Percentiles rank a stretch among this genome's conserved stretches.
phyloP scores from a whole-genome alignment of 2,797 vertebrate species.

The Mormyrus hasselquistii region DNA sequence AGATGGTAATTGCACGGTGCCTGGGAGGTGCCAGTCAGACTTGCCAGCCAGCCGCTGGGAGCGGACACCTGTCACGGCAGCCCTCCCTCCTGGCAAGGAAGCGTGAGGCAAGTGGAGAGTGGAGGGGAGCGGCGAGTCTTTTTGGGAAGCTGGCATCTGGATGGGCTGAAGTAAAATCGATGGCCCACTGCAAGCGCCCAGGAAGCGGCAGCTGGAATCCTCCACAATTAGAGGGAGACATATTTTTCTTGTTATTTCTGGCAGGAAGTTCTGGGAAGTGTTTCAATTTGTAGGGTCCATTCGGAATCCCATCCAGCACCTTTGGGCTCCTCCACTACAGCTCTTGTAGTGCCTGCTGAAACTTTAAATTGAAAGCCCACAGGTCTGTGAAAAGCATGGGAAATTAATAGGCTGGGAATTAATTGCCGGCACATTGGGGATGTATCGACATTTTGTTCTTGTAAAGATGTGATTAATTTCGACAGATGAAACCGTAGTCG shows the following conservation, averaged over 20 bases:
- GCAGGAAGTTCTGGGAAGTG: slow-evolving; percentile 8
- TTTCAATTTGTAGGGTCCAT: not conserved
- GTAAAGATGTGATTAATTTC: slow-evolving; percentile 61
- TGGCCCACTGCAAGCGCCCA: slow-evolving; percentile 34
- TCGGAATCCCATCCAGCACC: not conserved
- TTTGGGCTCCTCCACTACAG: slow-evolving; percentile 45
- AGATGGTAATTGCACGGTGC: slow-evolving; percentile 8
- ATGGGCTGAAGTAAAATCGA: slow-evolving; percentile 9
- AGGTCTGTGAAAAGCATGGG: slow-evolving; percentile 41
- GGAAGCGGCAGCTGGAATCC: slow-evolving; percentile 32
- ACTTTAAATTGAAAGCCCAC: slow-evolving; percentile 49
- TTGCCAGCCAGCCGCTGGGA: not conserved
- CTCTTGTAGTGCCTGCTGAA: slow-evolving; percentile 44
- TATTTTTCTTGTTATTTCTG: slow-evolving; percentile 22
- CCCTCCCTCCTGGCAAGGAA: not conserved
- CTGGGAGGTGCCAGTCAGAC: slow-evolving; percentile 4
- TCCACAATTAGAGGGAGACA: slow-evolving; percentile 31
- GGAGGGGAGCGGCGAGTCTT: not conserved
- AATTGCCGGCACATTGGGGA: slow-evolving; percentile 55
- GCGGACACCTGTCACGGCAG: not conserved
- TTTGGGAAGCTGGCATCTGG: not conserved
- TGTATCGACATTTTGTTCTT: slow-evolving; percentile 58
- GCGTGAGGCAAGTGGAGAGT: not conserved
- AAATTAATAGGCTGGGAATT: slow-evolving; percentile 49
- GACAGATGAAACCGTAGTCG: slow-evolving; percentile 37